Evolutionary conservation across 2,888 invertebrate genomes (phyloP).

Genomic region (Neria commutata): DNA sequence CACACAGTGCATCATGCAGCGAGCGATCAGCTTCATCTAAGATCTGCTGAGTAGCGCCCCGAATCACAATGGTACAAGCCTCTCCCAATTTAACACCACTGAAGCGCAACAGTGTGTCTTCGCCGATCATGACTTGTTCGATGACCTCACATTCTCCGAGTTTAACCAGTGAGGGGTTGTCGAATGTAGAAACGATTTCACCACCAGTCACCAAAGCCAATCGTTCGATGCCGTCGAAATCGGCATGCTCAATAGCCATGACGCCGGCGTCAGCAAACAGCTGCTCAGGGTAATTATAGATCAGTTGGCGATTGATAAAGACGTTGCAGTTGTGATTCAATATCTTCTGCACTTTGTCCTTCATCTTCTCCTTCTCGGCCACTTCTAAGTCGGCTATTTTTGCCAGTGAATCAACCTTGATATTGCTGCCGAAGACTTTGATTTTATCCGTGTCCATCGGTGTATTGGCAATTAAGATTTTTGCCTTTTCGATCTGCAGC

Average conservation of each 20-base stretch:
- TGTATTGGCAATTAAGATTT: conserved; percentile 97
- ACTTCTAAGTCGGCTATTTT: conserved; percentile 97
- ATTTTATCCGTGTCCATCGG: conserved; percentile 99
- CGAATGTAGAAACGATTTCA: conserved; percentile 98
- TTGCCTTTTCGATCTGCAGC: conserved; percentile 83
- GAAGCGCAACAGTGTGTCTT: conserved; percentile 93
- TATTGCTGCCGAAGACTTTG: conserved; percentile 96
- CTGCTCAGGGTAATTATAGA: conserved; percentile 99
- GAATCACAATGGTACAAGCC: conserved; percentile 95
- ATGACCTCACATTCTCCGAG: conserved; percentile 94
- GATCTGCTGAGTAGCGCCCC: conserved; percentile 98
- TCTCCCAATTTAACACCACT: conserved; percentile 93
- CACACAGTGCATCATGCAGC: conserved; percentile 97
- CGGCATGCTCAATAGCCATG: conserved; percentile 99
- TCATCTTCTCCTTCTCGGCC: conserved; percentile 99
- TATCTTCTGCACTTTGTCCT: conserved; percentile 97
- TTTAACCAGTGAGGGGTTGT: conserved; percentile 88
- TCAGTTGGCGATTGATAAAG: conserved; percentile 97
- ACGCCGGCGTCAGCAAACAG: conserved; percentile 97
- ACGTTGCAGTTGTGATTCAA: conserved; percentile 94
- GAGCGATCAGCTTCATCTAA: conserved; percentile 98
- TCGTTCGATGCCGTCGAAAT: conserved; percentile 98
- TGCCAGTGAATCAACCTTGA: conserved; percentile 88
- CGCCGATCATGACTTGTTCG: conserved; percentile 95
- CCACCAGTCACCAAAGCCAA: conserved; percentile 96